Evolutionary conservation across 2,888 invertebrate genomes (phyloP).

Genomic region (Drosophila suboccidentalis): DNA sequence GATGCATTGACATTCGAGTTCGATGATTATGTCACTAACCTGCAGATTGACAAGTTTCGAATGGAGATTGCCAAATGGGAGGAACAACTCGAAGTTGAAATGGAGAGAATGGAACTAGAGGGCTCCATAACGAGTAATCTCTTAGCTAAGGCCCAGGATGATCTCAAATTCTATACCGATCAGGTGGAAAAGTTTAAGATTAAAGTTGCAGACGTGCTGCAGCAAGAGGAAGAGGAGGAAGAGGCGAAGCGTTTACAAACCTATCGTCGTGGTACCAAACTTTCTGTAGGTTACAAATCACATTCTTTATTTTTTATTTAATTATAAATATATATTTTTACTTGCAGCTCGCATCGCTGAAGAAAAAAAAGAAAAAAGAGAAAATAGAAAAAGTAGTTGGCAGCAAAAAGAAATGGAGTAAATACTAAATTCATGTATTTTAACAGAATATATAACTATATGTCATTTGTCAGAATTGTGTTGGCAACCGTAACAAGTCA

Average conservation of each 20-base stretch:
- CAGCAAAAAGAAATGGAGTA: background rate
- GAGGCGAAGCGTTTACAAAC: no score
- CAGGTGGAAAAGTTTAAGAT: slow-evolving; percentile 43
- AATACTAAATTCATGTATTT: background rate
- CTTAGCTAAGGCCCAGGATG: slow-evolving; percentile 43
- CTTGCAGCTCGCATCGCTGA: background rate
- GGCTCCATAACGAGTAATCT: slow-evolving; percentile 17
- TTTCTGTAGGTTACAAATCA: background rate
- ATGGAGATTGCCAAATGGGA: slow-evolving; percentile 42
- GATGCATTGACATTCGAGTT: slow-evolving; percentile 5
- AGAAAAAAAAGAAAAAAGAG: background rate
- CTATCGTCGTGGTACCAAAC: background rate
- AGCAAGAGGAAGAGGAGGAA: slow-evolving; percentile 16
- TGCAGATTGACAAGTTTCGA: slow-evolving; percentile 17
- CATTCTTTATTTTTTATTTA: background rate
- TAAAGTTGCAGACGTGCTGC: slow-evolving; percentile 31
- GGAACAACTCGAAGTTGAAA: slow-evolving; percentile 39
- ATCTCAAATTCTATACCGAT: slow-evolving; percentile 29
- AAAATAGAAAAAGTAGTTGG: background rate
- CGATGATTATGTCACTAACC: slow-evolving; percentile 6
- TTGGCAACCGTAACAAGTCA: slow-evolving; percentile 67
- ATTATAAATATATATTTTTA: background rate
- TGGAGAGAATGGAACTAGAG: slow-evolving; percentile 46
- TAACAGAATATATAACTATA: background rate
- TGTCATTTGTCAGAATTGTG: slow-evolving; percentile 31